Evolutionary conservation across 2,113 vertebrate species (phyloP).

Genomic region (Leptobrachium leishanense): DNA sequence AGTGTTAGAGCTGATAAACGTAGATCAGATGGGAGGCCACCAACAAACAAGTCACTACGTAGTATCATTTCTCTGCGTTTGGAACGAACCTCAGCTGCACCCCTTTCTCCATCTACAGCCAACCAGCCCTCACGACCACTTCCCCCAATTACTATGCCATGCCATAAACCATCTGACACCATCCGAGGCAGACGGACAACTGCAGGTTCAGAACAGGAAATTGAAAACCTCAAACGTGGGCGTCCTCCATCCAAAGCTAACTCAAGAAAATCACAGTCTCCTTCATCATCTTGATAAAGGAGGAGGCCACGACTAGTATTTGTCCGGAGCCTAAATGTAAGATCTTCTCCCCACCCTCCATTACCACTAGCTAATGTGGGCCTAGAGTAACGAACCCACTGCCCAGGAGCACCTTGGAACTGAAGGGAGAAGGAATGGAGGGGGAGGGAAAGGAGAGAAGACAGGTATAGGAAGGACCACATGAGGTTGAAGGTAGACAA

Average conservation of each 20-base stretch:
- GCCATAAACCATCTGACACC: conserved; percentile 85
- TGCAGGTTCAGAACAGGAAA: conserved; percentile 87
- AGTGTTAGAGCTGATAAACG: conserved; percentile 89
- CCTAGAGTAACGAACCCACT: conserved; percentile 89
- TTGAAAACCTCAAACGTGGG: conserved; percentile 84
- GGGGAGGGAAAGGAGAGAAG: conserved; percentile 36
- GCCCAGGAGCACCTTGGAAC: conserved; percentile 85
- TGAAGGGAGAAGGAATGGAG: conserved; percentile 67
- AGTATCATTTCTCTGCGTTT: conserved; percentile 88
- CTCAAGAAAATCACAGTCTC: conserved; percentile 94
- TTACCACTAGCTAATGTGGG: conserved; percentile 75
- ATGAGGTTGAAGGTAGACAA: background rate
- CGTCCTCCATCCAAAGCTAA: conserved; percentile 80
- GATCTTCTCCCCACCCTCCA: conserved; percentile 73
- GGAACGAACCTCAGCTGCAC: conserved; percentile 81
- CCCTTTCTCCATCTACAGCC: conserved; percentile 84
- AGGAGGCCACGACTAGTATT: conserved; percentile 83
- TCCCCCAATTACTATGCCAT: conserved; percentile 79
- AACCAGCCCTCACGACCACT: conserved; percentile 78
- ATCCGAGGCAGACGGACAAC: conserved; percentile 76
- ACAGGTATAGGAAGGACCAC: conserved; percentile 15
- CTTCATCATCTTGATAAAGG: conserved; percentile 90
- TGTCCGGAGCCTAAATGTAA: conserved; percentile 88
- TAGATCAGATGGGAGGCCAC: conserved; percentile 89
- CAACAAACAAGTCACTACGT: conserved; percentile 87